Evolutionary conservation across 1,140 invertebrate species (phyloP).

Genomic region (Copidosoma floridanum): DNA sequence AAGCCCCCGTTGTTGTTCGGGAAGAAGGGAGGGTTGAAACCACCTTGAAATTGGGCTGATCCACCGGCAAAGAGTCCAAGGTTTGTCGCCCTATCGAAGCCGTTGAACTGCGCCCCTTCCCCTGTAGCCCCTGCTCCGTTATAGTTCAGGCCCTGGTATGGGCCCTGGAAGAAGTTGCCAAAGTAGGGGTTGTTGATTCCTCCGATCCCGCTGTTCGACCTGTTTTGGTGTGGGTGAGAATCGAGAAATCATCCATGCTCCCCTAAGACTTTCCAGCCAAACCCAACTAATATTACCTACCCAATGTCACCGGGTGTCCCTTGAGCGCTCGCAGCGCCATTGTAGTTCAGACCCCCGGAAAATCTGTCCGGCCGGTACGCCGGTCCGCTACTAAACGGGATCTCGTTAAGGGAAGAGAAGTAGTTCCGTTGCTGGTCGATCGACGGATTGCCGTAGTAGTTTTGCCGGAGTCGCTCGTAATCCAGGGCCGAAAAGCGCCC

Average conservation of each 20-base stretch:
- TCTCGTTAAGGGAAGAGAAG: conserved; percentile 10
- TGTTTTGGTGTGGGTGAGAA: too few relatives aligned
- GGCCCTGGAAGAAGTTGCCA: background rate
- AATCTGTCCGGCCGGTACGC: conserved; percentile 3
- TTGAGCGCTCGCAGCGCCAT: too few relatives aligned
- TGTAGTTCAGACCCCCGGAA: background rate
- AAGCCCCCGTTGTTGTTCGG: background rate
- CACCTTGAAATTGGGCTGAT: background rate
- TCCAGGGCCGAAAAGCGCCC: conserved; percentile 13
- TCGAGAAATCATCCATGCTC: background rate
- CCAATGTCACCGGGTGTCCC: too few relatives aligned
- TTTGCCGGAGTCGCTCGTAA: conserved; percentile 20
- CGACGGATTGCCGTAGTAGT: conserved; percentile 17
- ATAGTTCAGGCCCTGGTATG: conserved; percentile 1
- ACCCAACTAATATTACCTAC: too few relatives aligned
- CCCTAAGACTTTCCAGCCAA: too few relatives aligned
- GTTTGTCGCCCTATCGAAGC: background rate
- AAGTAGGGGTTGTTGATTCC: background rate
- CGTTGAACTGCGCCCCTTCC: background rate
- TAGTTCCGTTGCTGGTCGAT: conserved; percentile 19
- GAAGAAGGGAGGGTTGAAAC: background rate
- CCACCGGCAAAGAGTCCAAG: background rate
- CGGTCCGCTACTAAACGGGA: conserved; percentile 6
- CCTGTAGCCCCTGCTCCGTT: background rate
- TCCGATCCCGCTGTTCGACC: too few relatives aligned